Percentiles rank a stretch among this genome's conserved stretches.
Evolutionary conservation across 92 coral and sea anemone genomes (phyloP).

Genomic region (Epizoanthus scotinus): DNA sequence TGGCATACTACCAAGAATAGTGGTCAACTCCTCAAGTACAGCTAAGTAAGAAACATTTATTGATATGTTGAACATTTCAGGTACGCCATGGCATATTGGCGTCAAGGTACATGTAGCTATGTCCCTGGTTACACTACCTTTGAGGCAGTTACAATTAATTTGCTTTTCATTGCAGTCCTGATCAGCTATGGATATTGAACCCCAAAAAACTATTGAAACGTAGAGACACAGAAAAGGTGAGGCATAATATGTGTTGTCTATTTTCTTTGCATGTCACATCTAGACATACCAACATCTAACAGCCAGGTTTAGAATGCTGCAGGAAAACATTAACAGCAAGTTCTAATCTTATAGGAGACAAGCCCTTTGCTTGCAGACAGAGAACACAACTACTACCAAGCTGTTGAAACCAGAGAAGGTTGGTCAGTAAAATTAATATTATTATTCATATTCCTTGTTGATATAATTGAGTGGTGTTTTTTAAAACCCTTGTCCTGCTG

Average conservation of each 20-base stretch:
- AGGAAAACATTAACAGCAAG: not conserved
- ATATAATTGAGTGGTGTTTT: no score
- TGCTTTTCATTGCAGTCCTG: slow-evolving; percentile 61
- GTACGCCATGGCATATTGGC: no score
- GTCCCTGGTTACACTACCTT: not conserved
- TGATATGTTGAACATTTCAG: no score
- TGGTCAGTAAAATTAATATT: not conserved
- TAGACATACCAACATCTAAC: no score
- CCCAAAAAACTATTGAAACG: slow-evolving; percentile 79
- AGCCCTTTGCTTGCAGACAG: slow-evolving; percentile 25
- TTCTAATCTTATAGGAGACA: slow-evolving; percentile 6
- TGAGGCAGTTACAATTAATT: not conserved
- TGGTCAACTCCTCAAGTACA: no score
- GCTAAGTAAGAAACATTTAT: no score
- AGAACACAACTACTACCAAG: slow-evolving; percentile 32
- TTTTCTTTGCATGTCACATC: no score
- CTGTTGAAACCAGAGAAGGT: slow-evolving; percentile 25
- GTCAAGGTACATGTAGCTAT: no score
- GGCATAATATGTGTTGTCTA: not conserved
- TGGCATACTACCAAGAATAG: no score
- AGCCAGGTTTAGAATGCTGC: not conserved
- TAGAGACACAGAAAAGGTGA: slow-evolving; percentile 45
- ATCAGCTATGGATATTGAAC: slow-evolving; percentile 91
- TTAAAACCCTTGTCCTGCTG: no score
- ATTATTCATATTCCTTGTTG: no score